Evolutionary conservation across 1,140 invertebrate species (phyloP).

Genomic region (Grapholita molesta): DNA sequence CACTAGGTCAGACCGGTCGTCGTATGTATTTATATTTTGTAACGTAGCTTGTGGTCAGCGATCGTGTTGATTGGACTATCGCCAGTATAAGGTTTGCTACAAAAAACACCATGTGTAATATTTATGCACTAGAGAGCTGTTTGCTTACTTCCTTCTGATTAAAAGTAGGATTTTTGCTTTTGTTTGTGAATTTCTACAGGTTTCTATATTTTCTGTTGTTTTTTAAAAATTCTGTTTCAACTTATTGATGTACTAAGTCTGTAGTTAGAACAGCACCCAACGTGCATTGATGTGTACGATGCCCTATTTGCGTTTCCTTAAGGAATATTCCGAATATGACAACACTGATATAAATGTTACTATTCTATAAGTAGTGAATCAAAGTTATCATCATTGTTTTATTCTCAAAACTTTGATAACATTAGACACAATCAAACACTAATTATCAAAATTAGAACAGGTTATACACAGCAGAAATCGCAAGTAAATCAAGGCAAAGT

Average conservation of each 20-base stretch:
- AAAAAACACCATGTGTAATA: constrained; percentile 16
- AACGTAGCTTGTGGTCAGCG: too few relatives aligned
- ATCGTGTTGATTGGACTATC: constrained; percentile 4
- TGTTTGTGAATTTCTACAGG: neutral
- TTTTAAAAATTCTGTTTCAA: too few relatives aligned
- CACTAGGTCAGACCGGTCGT: too few relatives aligned
- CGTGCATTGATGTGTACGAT: too few relatives aligned
- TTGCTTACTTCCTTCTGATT: constrained; percentile 6
- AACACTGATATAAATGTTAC: too few relatives aligned
- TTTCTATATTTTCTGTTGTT: neutral
- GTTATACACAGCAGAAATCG: neutral
- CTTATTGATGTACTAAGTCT: too few relatives aligned
- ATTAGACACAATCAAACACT: neutral
- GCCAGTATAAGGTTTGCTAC: constrained; percentile 9
- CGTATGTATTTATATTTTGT: too few relatives aligned
- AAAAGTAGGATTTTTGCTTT: neutral
- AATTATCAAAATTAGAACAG: constrained; percentile 11
- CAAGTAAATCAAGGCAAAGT: neutral
- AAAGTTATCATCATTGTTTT: neutral
- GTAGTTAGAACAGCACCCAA: neutral
- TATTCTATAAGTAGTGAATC: too few relatives aligned
- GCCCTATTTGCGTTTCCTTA: too few relatives aligned
- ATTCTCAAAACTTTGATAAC: neutral
- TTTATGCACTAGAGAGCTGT: neutral
- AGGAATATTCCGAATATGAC: too few relatives aligned